Evolutionary conservation across 2,797 vertebrate genomes (phyloP).

Genomic region (Mastacembelus armatus): DNA sequence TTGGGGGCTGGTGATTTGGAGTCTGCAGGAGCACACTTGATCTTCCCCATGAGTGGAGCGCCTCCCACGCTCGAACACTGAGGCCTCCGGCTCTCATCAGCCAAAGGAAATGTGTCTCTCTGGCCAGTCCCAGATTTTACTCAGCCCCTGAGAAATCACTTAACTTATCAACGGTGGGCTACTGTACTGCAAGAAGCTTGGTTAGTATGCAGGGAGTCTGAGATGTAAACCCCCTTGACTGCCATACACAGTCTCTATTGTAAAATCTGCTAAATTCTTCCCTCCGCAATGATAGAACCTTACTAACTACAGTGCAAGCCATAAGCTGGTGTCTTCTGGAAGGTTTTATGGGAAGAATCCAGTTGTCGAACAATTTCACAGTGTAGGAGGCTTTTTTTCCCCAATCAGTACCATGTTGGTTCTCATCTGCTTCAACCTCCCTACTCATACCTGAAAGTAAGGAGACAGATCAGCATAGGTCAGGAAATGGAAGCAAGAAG

Average conservation of each 20-base stretch:
- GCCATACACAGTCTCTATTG: conserved; percentile 56
- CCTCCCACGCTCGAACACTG: conserved; percentile 76
- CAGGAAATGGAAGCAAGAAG: conserved; percentile 9
- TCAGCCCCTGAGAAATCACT: conserved; percentile 83
- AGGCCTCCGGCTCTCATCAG: conserved; percentile 78
- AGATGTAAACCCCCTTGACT: conserved; percentile 61
- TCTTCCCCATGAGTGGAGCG: conserved; percentile 77
- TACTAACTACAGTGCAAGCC: conserved; percentile 40
- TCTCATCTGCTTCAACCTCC: conserved; percentile 19
- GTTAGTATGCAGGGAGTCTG: conserved; percentile 56
- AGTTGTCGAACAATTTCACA: too few species aligned
- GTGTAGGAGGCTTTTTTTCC: too few species aligned
- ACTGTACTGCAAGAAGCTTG: conserved; percentile 74
- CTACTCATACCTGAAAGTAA: conserved; percentile 14
- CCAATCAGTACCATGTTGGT: too few species aligned
- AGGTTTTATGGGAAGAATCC: conserved; percentile 37
- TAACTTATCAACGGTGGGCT: conserved; percentile 81
- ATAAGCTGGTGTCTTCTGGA: conserved; percentile 14
- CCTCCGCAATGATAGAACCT: conserved; percentile 49
- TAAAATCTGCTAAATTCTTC: conserved; percentile 62
- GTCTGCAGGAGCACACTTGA: conserved; percentile 78
- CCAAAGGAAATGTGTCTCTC: conserved; percentile 81
- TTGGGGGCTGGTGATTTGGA: conserved; percentile 77
- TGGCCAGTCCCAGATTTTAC: conserved; percentile 70
- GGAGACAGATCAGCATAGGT: conserved; percentile 15